Percentiles rank a stretch among this genome's conserved stretches.
phyloP scores from a whole-genome alignment of 2,113 vertebrate genomes.

The Spheniscus mendiculus region DNA sequence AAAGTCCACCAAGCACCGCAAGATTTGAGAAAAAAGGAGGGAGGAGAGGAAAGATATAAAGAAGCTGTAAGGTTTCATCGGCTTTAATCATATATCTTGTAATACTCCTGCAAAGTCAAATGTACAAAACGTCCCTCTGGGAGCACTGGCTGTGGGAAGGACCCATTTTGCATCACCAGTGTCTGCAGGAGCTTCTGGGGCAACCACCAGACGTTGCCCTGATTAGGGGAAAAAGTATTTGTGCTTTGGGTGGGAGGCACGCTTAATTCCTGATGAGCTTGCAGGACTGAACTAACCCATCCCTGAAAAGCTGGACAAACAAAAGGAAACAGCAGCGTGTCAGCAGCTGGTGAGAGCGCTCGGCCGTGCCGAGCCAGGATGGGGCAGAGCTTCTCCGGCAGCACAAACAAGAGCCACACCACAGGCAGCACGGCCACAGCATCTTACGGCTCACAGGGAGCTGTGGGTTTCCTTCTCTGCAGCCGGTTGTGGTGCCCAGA shows the following conservation, averaged over 20 bases:
- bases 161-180: neutral
- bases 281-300: neutral
- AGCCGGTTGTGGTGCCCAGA: neutral
- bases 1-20: neutral
- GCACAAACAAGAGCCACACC: neutral
- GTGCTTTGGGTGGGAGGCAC: neutral
- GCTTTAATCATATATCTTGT: fast-evolving
- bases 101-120: neutral
- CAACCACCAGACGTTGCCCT: neutral
- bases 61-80: neutral
- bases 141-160: neutral
- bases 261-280: neutral
- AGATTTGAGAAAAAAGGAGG: neutral
- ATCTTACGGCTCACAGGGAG: neutral
- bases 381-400: neutral
- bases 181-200: neutral
- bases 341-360: neutral
- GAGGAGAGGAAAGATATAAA: neutral
- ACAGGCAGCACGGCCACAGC: neutral
- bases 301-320: neutral
- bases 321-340: neutral
- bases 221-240: neutral
- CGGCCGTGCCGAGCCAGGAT: neutral
- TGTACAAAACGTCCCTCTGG: fast-evolving
- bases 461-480: neutral